Conservation (phyloP, 2,113 vertebrate species). For the Apodemus sylvaticus region DNA sequence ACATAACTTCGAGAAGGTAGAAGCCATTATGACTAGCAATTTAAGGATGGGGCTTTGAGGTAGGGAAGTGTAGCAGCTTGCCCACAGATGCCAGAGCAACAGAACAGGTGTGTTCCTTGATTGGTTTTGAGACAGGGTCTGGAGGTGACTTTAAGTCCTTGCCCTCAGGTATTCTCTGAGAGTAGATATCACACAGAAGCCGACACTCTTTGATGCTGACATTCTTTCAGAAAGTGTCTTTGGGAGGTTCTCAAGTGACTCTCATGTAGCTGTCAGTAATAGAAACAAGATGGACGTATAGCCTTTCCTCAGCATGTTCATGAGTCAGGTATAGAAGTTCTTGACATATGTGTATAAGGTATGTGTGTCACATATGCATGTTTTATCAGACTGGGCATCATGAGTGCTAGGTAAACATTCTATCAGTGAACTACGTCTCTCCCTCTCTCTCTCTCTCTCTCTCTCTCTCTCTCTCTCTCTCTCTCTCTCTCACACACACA, state of each 20-base stretch:
- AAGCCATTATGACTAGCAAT: background rate
- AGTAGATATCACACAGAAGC: background rate
- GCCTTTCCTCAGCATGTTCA: background rate
- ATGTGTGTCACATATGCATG: background rate
- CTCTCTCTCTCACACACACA: too few relatives aligned
- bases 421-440: too few relatives aligned
- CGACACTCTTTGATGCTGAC: background rate
- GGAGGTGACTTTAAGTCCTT: background rate
- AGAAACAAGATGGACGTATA: background rate
- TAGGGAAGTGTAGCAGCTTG: background rate
- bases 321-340: background rate
- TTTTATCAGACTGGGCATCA: background rate
- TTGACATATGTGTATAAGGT: background rate
- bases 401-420: background rate
- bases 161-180: background rate
- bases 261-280: background rate
- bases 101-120: too few relatives aligned
- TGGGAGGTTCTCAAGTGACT: background rate
- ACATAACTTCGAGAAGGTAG: background rate
- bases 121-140: background rate
- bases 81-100: background rate
- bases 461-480: too few relatives aligned
- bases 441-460: too few relatives aligned
- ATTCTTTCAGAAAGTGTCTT: background rate
- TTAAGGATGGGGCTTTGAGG: background rate